Base-by-base conservation (phyloP, 2,888 invertebrate genomes). In the Cheilosia pagana region DNA sequence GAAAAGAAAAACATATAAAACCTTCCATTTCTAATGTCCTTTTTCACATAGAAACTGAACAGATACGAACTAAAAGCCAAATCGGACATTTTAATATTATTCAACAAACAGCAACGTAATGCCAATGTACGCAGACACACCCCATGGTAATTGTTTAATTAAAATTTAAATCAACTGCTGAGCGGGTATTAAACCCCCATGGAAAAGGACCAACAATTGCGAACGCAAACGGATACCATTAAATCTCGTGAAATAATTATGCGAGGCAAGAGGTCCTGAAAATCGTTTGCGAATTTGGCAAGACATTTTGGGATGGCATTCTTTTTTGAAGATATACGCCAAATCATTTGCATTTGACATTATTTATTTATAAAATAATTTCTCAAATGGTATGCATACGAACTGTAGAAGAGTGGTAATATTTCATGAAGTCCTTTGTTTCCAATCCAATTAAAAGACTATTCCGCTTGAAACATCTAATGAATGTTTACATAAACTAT, bases 161-260 rank as follows among this genome's bases (percentile, higher is more conserved):
- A 70, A 76, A 81, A 63, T 70, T 81, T 65, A 70, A 70, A 81
- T 76, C 52, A 68, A 70, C 63, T 76, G 70, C 70, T 55, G 52
- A 35, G 35, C 35, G 19, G 53, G 63, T 57, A 74, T 48, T 55
- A 7, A 59, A n/a, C n/a, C 31, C 77, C 48, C 52, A 68, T 55
- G 70, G 71, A 41, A 78, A 65, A 57, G 55, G 60, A 50, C 48
- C 45, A 62, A 45, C 28, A 67, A 71, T 65, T 67, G 72, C 45
- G 65, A 65, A 72, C 48, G 59, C 53, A 81, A 68, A 62, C 67
- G 68, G 68, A 75, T 68, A 55, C 62, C 75, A 62, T 81, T 74
- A 75, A 62, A 68, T 41, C 48, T 68, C 68, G 50, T 75, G 35
- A 81, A 81, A 81, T 74, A 81, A 74, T 68, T 75, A 57, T 45